These are phyloP conservation scores for Sesamia nonagrioides DNA, from an alignment of 1,140 invertebrate species.

Conservation along the genomic window DNA sequence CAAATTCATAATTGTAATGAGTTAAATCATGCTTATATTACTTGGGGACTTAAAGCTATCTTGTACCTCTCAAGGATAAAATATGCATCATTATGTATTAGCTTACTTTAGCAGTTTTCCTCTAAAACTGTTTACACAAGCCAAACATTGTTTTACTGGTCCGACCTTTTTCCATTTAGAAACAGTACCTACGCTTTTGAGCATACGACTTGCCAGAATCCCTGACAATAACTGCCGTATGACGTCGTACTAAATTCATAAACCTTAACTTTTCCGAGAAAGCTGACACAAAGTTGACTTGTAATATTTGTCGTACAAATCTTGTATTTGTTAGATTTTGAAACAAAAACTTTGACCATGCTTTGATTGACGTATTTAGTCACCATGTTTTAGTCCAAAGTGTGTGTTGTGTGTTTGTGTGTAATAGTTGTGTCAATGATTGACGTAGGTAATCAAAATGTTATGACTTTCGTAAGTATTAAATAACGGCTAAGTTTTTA, in stretches of 20 bases:
- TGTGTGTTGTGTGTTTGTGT: too few species aligned
- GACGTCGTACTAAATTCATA: too few species aligned
- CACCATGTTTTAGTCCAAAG: not conserved
- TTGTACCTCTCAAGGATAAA: too few species aligned
- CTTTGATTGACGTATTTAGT: not conserved
- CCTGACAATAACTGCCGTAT: not conserved
- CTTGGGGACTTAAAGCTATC: too few species aligned
- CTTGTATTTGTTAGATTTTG: not conserved
- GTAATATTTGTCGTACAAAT: not conserved
- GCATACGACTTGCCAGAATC: not conserved
- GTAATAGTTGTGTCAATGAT: not conserved
- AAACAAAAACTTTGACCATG: not conserved
- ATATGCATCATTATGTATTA: too few species aligned
- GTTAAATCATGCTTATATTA: too few species aligned
- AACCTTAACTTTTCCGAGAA: not conserved
- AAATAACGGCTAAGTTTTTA: not conserved
- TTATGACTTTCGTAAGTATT: not conserved
- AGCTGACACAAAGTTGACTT: not conserved
- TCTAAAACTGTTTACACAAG: not conserved
- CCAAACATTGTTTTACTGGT: not conserved
- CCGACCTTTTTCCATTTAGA: not conserved
- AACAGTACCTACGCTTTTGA: not conserved
- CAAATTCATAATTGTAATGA: too few species aligned
- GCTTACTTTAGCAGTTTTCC: not conserved
- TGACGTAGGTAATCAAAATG: constrained; percentile 6